Base-by-base conservation (phyloP, 2,888 invertebrate genomes). In the Acanthosoma haemorrhoidale region DNA sequence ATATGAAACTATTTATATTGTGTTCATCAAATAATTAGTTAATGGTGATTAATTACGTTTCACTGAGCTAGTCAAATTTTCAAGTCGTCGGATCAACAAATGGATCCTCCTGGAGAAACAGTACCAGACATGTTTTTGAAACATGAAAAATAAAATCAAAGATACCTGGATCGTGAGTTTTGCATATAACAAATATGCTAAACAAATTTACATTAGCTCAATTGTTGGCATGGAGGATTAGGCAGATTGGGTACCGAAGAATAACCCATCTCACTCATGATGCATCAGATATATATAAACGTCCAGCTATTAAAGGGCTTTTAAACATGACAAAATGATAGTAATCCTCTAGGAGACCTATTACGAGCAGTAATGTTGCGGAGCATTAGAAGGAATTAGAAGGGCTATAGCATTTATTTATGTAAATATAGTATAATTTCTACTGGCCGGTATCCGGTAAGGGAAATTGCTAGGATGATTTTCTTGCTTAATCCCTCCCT, bases 251-350 rank as follows among this genome's bases (percentile, higher is more conserved):
- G n/a, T n/a, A n/a, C 6, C 25, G 51, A 51, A 51, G 13, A 21
- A 43, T 21, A 43, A 51, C 51, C 25, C n/a, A 25, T 6, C n/a
- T 4, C 29, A n/a, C 51, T 51, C 21, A 51, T 51, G 29, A 51
- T 51, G 51, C 51, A 51, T 51, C 51, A 51, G 51, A 51, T 51
- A 51, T 51, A 51, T 25, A 25, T 51, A 51, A 51, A 25, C 51
- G 51, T 29, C 21, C n/a, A 2, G 11, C 51, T 51, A 51, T 51
- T 51, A 51, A 51, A 25, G 13, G 51, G 51, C 29, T 51, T 51
- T 51, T 51, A 51, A 51, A 51, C 51, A 51, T 51, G 51, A 51
- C 51, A 51, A 51, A 51, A 51, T 51, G 51, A 51, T 51, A 51
- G 51, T 51, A 51, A 51, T 25, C 29, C 25, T 25, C n/a, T 51